Conservation (phyloP, 2,888 invertebrate genomes). For the Tiliacea aurago region DNA sequence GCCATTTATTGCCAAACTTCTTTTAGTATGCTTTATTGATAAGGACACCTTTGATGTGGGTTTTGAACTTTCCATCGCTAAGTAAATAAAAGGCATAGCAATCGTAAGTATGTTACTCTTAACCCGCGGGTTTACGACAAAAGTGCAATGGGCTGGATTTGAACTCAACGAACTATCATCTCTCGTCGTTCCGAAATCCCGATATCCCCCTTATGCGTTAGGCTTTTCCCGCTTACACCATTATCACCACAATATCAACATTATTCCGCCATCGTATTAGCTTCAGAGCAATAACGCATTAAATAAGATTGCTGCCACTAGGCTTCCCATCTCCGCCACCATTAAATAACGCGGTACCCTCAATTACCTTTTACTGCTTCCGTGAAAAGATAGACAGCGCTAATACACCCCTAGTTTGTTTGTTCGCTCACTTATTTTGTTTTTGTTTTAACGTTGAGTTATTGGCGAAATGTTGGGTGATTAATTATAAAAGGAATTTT, state of each 20-base stretch:
- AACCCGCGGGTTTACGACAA: neutral
- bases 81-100: too few species aligned
- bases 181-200: neutral
- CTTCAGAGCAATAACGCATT: conserved; percentile 51
- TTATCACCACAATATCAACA: conserved; percentile 51
- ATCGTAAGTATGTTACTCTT: neutral
- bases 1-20: too few species aligned
- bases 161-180: conserved; percentile 1
- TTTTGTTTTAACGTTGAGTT: conserved; percentile 51
- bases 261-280: conserved; percentile 51
- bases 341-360: conserved; percentile 56
- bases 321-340: conserved; percentile 33
- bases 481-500: conserved; percentile 52
- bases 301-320: conserved; percentile 52
- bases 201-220: conserved; percentile 1
- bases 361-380: conserved; percentile 61
- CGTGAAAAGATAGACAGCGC: conserved; percentile 59
- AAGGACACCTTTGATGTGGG: too few species aligned
- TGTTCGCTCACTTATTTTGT: conserved; percentile 60
- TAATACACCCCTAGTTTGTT: conserved; percentile 60
- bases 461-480: conserved; percentile 43
- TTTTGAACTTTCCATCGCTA: too few species aligned
- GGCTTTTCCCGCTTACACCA: conserved; percentile 10
- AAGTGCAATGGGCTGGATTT: conserved; percentile 2
- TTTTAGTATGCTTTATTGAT: too few species aligned